Evolutionary conservation across 2,797 vertebrate species (phyloP), one percentile per base, ranked within the genome.

Genomic region (Gastrophryne carolinensis): DNA sequence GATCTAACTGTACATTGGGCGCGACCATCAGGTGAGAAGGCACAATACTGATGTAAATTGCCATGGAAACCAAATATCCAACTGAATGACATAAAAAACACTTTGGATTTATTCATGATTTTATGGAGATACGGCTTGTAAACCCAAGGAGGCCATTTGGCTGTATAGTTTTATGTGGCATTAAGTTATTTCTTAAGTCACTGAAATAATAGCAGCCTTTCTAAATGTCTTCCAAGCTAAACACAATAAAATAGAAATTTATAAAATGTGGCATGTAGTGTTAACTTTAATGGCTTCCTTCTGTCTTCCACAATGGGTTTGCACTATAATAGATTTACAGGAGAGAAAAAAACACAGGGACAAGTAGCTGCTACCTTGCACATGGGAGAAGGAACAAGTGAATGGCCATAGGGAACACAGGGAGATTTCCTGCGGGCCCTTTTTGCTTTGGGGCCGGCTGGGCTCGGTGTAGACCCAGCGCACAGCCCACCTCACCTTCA

Each of bases 31-130:
- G 57, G 74, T 77, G 70, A 52, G 54, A 49, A 70, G 35, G 23
- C 66, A 70, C 19, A 37, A 70, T 63, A 57, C 75, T 57, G 67
- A 35, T 17, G 19, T 26, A 50, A 1, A 67, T 77, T 77, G 5
- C 75, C 67, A 72, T 77, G 67, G 27, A 67, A 77, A 77, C 75
- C 67, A 57, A 57, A 72, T 62, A 65, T 56, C 29, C 75, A 77
- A 64, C 58, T 54, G 39, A 21, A 27, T 44, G 15, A 32, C 29
- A 57, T 37, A 69, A 69, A 52, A 70, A 58, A 44, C 10, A 47
- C 50, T 66, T 37, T 52, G 41, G 57, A 70, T 62, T 61, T 70
- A 70, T 69, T 69, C 57, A 19, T 30, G 19, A 63, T 70, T 37
- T 70, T 62, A 23, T 26, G 29, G 41, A 70, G 74, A 70, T 64